Evolutionary conservation across 1,140 invertebrate genomes (phyloP), one percentile per base, ranked within the genome.

Genomic region (Amyelois transitella): DNA sequence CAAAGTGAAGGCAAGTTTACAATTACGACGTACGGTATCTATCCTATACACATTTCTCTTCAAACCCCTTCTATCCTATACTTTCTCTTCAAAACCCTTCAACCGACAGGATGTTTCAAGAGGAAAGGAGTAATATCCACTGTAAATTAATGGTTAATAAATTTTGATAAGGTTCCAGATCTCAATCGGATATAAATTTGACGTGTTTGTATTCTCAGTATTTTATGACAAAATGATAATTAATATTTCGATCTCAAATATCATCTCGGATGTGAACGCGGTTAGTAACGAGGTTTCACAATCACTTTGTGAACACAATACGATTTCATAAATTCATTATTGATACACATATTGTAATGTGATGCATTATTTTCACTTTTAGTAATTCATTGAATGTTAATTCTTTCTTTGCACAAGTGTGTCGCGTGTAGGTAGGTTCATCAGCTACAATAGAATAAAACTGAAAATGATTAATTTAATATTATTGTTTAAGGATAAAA

Each of bases 191-290:
- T n/a, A n/a, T n/a, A n/a, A n/a, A n/a, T n/a, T n/a, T n/a, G n/a
- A n/a, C n/a, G n/a, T n/a, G n/a, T 18, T 7, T 45, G 43, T 6
- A 12, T 20, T 20, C 43, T 78, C 67, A 62, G 68, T 74, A 65
- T 72, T 66, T 57, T 22, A 49, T 51, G 55, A 62, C 48, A 55
- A 21, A 53, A 72, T 76, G 77, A 77, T 79, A 81, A 72, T 59
- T 61, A 77, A 77, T 78, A 78, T 59, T 53, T 61, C 45, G 53
- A 58, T 66, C 69, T 75, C 72, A 66, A 66, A 66, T 75, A 58
- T 66, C 68, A 61, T 65, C 55, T 52, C 55, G 61, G 54, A 62
- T 59, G 56, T 43, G 43, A 44, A 45, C 49, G 53, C 53, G 52
- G 12, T 44, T 10, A 28, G 48, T 51, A 49, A 53, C 20, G 17